Conservation (phyloP, 37 sponge, comb jelly and placozoan species). For the Chondrosia reniformis region DNA sequence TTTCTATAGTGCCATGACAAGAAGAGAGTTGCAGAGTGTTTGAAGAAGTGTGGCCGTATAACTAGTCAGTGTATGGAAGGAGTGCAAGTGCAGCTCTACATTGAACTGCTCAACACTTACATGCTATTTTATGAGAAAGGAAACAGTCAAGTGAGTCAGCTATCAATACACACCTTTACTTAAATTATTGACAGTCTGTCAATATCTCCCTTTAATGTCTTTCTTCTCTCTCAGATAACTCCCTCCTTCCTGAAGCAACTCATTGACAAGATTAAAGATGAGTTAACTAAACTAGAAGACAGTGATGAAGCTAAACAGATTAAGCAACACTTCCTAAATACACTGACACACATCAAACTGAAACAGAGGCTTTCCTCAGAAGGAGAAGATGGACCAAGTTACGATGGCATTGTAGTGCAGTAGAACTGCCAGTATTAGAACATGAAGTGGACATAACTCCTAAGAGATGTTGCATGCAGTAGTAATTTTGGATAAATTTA, state of each 20-base stretch:
- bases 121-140: conserved; percentile 89
- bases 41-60: conserved; percentile 90
- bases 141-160: conserved; percentile 63
- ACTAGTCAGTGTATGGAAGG: conserved; percentile 98
- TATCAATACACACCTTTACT: no score
- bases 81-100: conserved; percentile 82
- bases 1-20: conserved; percentile 64
- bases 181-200: no score
- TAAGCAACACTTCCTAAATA: conserved; percentile 82
- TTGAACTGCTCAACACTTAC: conserved; percentile 91
- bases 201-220: no score
- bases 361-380: conserved; percentile 14
- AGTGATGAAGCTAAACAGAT: conserved; percentile 72
- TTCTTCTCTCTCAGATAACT: conserved; percentile 39
- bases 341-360: conserved; percentile 65
- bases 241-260: conserved; percentile 67
- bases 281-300: conserved; percentile 59
- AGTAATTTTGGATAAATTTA: no score
- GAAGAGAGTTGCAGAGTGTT: conserved; percentile 91
- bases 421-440: background rate
- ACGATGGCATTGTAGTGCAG: conserved; percentile 36
- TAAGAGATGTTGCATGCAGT: no score
- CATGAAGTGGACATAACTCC: no score
- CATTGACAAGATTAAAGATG: conserved; percentile 83
- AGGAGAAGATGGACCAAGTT: conserved; percentile 22